Evolutionary conservation across 1,140 invertebrate genomes (phyloP), one percentile per base, ranked within the genome.

Genomic region (Nylanderia fulva): DNA sequence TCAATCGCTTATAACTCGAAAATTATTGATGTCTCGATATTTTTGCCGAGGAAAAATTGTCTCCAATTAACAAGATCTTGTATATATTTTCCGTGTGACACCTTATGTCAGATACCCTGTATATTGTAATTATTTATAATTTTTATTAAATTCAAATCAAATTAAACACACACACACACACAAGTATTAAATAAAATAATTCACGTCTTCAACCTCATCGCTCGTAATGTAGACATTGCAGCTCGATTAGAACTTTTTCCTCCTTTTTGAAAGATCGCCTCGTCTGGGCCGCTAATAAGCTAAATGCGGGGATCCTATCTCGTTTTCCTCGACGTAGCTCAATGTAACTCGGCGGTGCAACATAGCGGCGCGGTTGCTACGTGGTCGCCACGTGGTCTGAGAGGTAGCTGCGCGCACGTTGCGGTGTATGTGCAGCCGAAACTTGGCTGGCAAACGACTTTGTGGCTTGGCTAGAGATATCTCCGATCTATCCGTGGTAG

Each of bases 381-480:
- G 45, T 36, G 33, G 36, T 63, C 45, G 21, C 56, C 54, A 85
- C 76, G 64, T 71, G 76, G 42, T 64, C 39, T n/a, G 69, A 63
- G 42, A 63, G 61, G 56, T 68, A 33, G 85, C 54, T 66, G 58
- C 58, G 68, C 77, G 82, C 74, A 86, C 85, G 77, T 84, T 66
- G 54, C 48, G 58, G 82, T 60, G 29, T 63, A 69, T 56, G 48
- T 63, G 61, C 68, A 56, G 56, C 66, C 87, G 45, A 89, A 90
- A 89, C 86, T 85, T 89, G 86, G 42, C 79, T 88, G 63, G 89
- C 88, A 89, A 90, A 90, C 84, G 86, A 87, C 82, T 87, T 84
- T 87, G 86, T 39, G 83, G 89, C 42, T 90, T 86, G 74, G 74
- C 75, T 54, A 48, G 71, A 84, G 84, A 82, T 76, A 85, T 66